Conservation (phyloP, 2,797 vertebrate species). For the Sebastes matsubarae region DNA sequence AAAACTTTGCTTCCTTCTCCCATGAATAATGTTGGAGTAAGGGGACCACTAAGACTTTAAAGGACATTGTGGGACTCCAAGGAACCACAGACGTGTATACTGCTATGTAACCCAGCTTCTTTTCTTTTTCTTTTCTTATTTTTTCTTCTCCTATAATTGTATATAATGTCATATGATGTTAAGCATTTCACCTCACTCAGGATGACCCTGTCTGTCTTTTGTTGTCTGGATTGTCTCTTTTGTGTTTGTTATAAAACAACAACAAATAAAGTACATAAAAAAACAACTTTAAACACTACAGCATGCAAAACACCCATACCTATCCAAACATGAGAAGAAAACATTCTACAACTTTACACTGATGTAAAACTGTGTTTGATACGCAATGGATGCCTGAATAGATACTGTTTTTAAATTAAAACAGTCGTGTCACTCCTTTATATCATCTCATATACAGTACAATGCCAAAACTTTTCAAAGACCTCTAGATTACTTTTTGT, state of each 20-base stretch:
- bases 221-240: too few species aligned
- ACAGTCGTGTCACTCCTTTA: background rate
- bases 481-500: background rate
- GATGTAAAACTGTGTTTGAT: background rate
- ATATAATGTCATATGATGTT: too few species aligned
- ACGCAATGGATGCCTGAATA: background rate
- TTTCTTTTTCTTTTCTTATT: fast-evolving
- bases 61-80: too few species aligned
- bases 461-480: background rate
- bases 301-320: background rate
- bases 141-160: fast-evolving
- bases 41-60: too few species aligned
- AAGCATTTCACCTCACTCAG: too few species aligned
- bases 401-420: background rate
- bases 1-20: too few species aligned
- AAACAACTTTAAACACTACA: background rate
- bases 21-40: too few species aligned
- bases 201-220: too few species aligned
- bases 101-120: too few species aligned
- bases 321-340: background rate
- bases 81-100: too few species aligned
- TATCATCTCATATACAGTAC: background rate
- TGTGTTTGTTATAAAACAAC: too few species aligned
- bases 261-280: too few species aligned
- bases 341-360: background rate